Evolutionary conservation across 2,113 vertebrate genomes (phyloP).

Genomic region (Gobio gobio): DNA sequence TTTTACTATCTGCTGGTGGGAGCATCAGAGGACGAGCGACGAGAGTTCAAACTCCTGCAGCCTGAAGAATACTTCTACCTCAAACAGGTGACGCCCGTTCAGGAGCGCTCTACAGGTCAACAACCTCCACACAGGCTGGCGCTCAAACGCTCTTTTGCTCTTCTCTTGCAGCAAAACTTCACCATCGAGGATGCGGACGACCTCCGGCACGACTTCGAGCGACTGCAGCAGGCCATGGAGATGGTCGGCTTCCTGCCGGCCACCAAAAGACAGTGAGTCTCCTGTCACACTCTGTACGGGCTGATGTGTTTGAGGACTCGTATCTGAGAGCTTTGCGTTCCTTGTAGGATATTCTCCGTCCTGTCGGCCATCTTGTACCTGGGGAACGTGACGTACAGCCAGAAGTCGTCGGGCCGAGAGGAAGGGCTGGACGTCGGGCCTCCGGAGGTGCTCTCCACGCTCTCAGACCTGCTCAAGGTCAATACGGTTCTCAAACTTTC

Average conservation of each 20-base stretch:
- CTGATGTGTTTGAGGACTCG: not conserved
- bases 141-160: not conserved
- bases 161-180: constrained; percentile 87
- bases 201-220: constrained; percentile 92
- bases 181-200: constrained; percentile 97
- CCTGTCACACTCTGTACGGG: not conserved
- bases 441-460: constrained; percentile 87
- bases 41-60: constrained; percentile 91
- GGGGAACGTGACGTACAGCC: constrained; percentile 92
- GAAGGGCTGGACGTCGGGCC: constrained; percentile 95
- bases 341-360: constrained; percentile 90
- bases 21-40: constrained; percentile 86
- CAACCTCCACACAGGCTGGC: no score
- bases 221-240: constrained; percentile 98
- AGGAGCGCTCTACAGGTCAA: not conserved
- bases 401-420: constrained; percentile 89
- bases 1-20: constrained; percentile 98
- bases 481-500: not conserved
- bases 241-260: constrained; percentile 98
- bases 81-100: constrained; percentile 87
- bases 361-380: constrained; percentile 97
- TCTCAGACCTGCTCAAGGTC: constrained; percentile 94
- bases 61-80: constrained; percentile 99
- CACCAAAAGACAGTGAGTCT: constrained; percentile 92
- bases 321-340: not conserved